A percentile compares a stretch with the other conserved stretches of the same genome.
Evolutionary conservation across 2,113 vertebrate species (phyloP).

Genomic region (Phasianus colchicus): DNA sequence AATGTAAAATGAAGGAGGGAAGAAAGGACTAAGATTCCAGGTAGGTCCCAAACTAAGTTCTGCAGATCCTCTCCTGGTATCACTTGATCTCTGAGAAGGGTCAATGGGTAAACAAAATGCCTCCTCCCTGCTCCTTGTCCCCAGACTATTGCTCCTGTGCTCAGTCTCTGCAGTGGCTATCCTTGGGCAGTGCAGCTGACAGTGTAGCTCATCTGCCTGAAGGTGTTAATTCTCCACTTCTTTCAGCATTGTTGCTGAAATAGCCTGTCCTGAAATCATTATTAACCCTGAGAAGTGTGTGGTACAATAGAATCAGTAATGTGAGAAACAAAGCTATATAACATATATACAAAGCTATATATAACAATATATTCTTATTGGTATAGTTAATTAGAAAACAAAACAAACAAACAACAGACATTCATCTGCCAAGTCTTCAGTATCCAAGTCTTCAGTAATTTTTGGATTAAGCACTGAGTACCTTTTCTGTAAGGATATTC

Average conservation of each 20-base stretch:
- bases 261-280: neutral
- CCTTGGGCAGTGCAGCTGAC: neutral
- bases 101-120: neutral
- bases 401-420: neutral
- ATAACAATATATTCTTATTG: neutral
- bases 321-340: neutral
- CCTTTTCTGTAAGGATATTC: neutral
- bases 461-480: neutral
- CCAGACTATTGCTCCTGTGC: neutral
- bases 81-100: neutral
- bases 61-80: neutral
- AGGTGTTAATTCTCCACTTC: neutral
- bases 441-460: neutral
- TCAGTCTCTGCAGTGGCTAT: rapidly evolving
- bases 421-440: neutral
- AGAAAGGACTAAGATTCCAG: neutral
- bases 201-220: neutral
- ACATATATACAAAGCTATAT: neutral
- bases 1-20: neutral
- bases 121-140: neutral
- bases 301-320: neutral
- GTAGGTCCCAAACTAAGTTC: neutral
- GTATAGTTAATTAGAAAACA: neutral
- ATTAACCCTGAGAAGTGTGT: neutral
- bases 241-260: neutral